Evolutionary conservation across 2,113 vertebrate species (phyloP).

Genomic region (Galeopterus variegatus): DNA sequence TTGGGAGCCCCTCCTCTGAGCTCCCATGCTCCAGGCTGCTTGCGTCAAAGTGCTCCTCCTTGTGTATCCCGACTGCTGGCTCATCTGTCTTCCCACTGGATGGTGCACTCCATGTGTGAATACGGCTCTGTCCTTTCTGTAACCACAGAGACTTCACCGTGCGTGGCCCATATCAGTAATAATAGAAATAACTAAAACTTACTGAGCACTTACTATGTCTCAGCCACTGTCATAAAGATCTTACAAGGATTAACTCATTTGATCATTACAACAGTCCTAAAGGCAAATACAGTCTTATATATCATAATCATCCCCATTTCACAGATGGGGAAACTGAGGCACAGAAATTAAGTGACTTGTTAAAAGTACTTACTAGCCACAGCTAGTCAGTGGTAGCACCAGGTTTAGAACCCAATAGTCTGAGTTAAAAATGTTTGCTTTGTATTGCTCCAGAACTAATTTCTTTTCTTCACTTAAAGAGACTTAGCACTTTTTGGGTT

Average conservation of each 20-base stretch:
- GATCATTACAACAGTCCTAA: background rate
- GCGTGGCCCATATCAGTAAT: background rate
- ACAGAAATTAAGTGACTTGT: background rate
- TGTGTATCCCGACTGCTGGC: background rate
- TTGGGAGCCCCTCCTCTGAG: background rate
- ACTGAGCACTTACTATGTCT: background rate
- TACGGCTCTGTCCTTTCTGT: background rate
- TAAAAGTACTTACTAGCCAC: background rate
- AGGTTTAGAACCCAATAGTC: background rate
- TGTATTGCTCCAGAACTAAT: background rate
- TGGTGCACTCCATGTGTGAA: background rate
- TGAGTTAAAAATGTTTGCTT: constrained; percentile 10
- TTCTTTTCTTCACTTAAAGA: constrained; percentile 12
- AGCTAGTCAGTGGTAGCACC: background rate
- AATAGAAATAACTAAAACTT: background rate
- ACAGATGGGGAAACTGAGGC: background rate
- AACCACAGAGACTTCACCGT: background rate
- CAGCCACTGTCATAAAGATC: background rate
- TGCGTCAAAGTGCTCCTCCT: background rate
- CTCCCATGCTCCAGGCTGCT: background rate
- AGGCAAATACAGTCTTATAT: background rate
- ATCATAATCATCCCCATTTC: background rate
- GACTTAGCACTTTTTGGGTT: background rate
- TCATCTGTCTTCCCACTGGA: background rate
- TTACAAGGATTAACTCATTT: background rate